Conservation (phyloP, 1,140 invertebrate species). For the Caenorhabditis inopinata region DNA sequence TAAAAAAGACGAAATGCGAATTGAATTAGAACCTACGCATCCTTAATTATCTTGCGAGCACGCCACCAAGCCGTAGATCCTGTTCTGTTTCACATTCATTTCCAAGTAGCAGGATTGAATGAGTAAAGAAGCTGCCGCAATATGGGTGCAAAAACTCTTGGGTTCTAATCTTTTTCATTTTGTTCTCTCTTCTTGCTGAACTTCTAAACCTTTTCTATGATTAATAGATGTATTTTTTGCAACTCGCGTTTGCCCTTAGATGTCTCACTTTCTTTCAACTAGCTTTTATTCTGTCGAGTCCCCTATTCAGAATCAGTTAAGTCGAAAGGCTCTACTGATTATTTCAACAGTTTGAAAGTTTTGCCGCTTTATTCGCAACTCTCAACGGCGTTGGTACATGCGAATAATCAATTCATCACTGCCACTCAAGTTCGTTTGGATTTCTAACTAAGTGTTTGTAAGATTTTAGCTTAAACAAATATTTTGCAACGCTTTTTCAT, state of each 20-base stretch:
- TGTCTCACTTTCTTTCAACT: neutral
- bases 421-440: neutral
- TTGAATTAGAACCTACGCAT: constrained; percentile 33
- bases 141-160: neutral
- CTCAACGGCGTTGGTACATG: neutral
- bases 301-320: neutral
- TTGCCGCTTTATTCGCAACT: neutral
- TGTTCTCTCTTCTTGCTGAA: neutral
- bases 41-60: neutral
- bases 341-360: neutral
- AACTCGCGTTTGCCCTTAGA: neutral
- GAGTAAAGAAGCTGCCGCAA: neutral
- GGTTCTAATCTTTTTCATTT: constrained; percentile 4
- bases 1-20: neutral
- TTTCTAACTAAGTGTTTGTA: neutral
- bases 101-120: neutral
- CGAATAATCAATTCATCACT: too few relatives aligned
- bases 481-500: neutral
- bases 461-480: constrained; percentile 2
- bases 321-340: neutral
- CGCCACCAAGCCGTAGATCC: neutral
- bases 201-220: constrained; percentile 29
- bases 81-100: constrained; percentile 6
- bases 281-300: neutral
- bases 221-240: constrained; percentile 19